phyloP scores from a whole-genome alignment of 2,888 invertebrate species.

The Sarcophaga carnaria region DNA sequence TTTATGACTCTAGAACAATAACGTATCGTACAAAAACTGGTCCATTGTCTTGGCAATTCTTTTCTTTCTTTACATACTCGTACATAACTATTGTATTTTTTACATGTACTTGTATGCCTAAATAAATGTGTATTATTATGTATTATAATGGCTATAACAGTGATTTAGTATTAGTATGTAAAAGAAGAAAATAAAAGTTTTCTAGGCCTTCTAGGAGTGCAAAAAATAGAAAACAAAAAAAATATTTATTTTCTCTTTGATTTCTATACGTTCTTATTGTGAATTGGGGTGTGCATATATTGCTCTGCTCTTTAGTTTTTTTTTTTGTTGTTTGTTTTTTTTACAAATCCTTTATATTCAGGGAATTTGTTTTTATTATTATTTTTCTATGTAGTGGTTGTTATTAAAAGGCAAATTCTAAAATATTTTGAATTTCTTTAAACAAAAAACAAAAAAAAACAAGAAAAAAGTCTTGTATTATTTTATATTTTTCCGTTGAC shows the following conservation, averaged over 20 bases:
- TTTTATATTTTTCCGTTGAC: slow-evolving; percentile 34
- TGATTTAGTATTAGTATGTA: slow-evolving; percentile 9
- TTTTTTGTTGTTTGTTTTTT: not conserved
- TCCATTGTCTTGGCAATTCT: not conserved
- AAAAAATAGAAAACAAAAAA: not conserved
- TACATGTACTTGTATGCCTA: not conserved
- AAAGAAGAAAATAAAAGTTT: slow-evolving; percentile 45
- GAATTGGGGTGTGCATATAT: slow-evolving; percentile 52
- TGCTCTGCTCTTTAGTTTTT: slow-evolving; percentile 32
- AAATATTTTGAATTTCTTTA: slow-evolving; percentile 57
- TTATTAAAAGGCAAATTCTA: not conserved
- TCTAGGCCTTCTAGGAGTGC: slow-evolving; percentile 25
- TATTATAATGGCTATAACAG: not conserved
- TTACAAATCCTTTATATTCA: slow-evolving; percentile 41
- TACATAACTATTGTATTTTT: not conserved
- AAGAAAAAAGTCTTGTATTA: slow-evolving; percentile 20
- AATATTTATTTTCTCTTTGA: slow-evolving; percentile 26
- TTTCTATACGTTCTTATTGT: slow-evolving; percentile 46
- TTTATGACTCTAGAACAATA: not conserved
- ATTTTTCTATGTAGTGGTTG: not conserved
- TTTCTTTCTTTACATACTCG: not conserved
- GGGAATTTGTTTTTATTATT: slow-evolving; percentile 29
- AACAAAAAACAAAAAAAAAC: not conserved
- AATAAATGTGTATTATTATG: not conserved
- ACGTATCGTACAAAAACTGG: not conserved